Evolutionary conservation across 2,888 invertebrate genomes (phyloP), one percentile per base, ranked within the genome.

Genomic region (Patella ulyssiponensis): DNA sequence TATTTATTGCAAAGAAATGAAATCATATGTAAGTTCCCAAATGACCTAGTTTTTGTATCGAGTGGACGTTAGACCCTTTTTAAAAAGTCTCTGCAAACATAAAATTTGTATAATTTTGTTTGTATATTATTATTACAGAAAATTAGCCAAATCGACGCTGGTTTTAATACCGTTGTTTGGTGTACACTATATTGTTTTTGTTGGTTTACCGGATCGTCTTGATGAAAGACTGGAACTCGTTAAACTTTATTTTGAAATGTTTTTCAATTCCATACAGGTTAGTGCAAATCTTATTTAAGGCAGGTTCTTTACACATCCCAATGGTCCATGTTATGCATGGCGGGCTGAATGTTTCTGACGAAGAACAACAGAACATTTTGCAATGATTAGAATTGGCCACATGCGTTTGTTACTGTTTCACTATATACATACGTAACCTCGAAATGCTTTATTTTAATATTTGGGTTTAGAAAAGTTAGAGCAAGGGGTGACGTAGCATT

Each of bases 251-350:
- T 93, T 94, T 81, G 95, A 95, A 89, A 94, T 94, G 86, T 91
- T 94, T 44, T 95, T 95, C 87, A 94, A 94, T 9, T 94, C 94
- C 54, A 94, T 94, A 87, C 95, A 95, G 93, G 95, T 95, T 90
- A n/a, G 76, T 44, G 15, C 5, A 17, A 15, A 20, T 7, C 27
- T 15, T 17, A 23, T 44, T 23, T 20, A 15, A 27, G 5, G 27
- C 44, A 44, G 9, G 44, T 9, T 9, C 7, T 44, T 44, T 44
- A 9, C 5, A 44, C 44, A 9, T 44, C 44, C 44, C 44, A 44
- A 33, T 0, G 4, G 33, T 33, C 4, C 4, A 2, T 2, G 33
- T 33, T 33, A 33, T 33, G 4, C 33, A 4, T 33, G 4, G 4
- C 4, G 33, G 33, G 33, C 33, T 33, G 33, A 33, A 69, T 75